phyloP scores from a whole-genome alignment of 1,140 invertebrate species.

The Microplitis mediator region DNA sequence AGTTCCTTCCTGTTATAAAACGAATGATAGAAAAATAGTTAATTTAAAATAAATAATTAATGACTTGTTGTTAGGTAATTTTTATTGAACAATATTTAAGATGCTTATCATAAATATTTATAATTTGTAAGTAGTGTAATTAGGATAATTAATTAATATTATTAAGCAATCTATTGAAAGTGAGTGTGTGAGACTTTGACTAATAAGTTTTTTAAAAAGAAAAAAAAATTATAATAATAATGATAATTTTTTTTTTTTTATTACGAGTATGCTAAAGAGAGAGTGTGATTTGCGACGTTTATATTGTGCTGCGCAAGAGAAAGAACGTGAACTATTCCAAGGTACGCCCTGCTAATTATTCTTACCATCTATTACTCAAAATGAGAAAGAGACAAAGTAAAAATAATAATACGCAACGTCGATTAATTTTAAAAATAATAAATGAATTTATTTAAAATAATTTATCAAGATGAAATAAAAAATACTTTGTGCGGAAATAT shows the following conservation, averaged over 20 bases:
- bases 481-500: constrained; percentile 60
- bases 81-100: constrained; percentile 56
- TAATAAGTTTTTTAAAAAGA: constrained; percentile 15
- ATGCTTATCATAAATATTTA: constrained; percentile 46
- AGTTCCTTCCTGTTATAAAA: constrained; percentile 16
- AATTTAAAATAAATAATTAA: constrained; percentile 50
- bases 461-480: constrained; percentile 49
- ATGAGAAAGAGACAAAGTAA: constrained; percentile 58
- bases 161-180: constrained; percentile 15
- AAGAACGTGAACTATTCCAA: constrained; percentile 65
- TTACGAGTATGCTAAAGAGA: constrained; percentile 39
- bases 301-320: constrained; percentile 64
- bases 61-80: constrained; percentile 57
- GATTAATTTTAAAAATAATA: constrained; percentile 42
- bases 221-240: neutral
- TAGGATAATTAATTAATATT: constrained; percentile 14
- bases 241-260: constrained; percentile 13
- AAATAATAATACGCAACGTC: constrained; percentile 45
- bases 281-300: constrained; percentile 60
- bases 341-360: constrained; percentile 62
- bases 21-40: constrained; percentile 54
- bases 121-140: constrained; percentile 37
- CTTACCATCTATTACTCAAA: constrained; percentile 60
- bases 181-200: constrained; percentile 28
- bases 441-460: constrained; percentile 36